phyloP scores from a whole-genome alignment of 2,797 vertebrate species.

The Enteromius viviparus region DNA sequence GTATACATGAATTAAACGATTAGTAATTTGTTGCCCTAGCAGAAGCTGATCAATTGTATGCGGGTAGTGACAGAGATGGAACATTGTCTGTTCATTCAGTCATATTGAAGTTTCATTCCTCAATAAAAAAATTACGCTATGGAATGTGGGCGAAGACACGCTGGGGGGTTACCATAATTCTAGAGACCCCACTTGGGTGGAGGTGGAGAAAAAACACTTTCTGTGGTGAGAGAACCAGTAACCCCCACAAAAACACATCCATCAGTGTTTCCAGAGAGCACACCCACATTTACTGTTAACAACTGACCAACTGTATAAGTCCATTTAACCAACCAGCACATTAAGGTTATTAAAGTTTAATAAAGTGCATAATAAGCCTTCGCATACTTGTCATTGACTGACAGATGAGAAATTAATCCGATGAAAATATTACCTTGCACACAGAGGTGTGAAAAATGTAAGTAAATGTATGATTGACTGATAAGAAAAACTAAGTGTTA shows the following conservation, averaged over 20 bases:
- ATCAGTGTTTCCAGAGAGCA: conserved; percentile 37
- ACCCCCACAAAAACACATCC: neutral
- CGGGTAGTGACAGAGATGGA: neutral
- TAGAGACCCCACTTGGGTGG: conserved; percentile 17
- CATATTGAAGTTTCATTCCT: conserved; percentile 21
- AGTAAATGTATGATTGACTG: neutral
- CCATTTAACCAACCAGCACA: neutral
- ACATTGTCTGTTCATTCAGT: conserved; percentile 8
- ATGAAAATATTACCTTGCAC: conserved; percentile 8
- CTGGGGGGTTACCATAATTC: neutral
- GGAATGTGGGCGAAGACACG: conserved; percentile 19
- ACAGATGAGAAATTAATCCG: neutral
- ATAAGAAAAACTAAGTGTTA: neutral
- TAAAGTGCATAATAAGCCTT: neutral
- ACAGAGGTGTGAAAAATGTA: conserved; percentile 10
- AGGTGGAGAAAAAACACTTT: conserved; percentile 21
- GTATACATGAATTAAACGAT: neutral
- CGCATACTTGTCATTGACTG: conserved; percentile 1
- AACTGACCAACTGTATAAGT: neutral
- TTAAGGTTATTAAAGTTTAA: neutral
- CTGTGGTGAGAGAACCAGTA: conserved; percentile 8
- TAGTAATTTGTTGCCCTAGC: neutral
- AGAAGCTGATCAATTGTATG: neutral
- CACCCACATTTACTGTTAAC: conserved; percentile 19
- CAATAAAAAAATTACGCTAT: neutral